Percentiles rank a stretch among this genome's conserved stretches.
phyloP scores from a whole-genome alignment of 2,113 vertebrate species.

The Toxostoma redivivum region DNA sequence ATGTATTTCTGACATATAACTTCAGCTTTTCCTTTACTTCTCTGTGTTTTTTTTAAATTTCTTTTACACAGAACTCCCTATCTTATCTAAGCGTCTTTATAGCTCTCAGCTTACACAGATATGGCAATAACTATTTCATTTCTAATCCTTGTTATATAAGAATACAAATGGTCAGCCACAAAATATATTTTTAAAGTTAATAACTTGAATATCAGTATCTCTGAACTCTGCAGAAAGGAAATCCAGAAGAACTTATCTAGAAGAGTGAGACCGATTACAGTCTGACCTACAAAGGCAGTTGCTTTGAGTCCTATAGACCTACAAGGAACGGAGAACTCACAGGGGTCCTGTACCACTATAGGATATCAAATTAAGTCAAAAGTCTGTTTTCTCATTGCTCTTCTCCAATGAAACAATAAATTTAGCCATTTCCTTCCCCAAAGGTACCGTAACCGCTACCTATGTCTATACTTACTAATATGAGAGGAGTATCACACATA shows the following conservation, averaged over 20 bases:
- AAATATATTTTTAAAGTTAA: background rate
- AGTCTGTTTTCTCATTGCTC: background rate
- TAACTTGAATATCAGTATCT: background rate
- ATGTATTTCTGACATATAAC: background rate
- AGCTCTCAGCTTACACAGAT: background rate
- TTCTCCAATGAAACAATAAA: background rate
- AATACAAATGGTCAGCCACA: background rate
- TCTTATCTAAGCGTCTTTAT: background rate
- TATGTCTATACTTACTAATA: background rate
- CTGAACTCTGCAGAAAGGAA: background rate
- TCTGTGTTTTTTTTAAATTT: background rate
- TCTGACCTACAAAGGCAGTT: background rate
- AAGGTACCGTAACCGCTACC: rapidly evolving
- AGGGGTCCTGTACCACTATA: background rate
- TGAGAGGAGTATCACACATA: background rate
- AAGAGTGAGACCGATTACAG: background rate
- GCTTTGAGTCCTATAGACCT: background rate
- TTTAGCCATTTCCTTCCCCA: background rate
- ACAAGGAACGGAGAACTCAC: background rate
- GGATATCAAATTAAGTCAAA: background rate
- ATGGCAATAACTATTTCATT: background rate
- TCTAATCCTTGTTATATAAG: background rate
- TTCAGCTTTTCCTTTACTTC: background rate
- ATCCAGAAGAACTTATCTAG: background rate
- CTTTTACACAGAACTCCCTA: background rate